Evolutionary conservation across 2,113 vertebrate genomes (phyloP), one percentile per base, ranked within the genome.

Genomic region (Ivindomyrus marchei): DNA sequence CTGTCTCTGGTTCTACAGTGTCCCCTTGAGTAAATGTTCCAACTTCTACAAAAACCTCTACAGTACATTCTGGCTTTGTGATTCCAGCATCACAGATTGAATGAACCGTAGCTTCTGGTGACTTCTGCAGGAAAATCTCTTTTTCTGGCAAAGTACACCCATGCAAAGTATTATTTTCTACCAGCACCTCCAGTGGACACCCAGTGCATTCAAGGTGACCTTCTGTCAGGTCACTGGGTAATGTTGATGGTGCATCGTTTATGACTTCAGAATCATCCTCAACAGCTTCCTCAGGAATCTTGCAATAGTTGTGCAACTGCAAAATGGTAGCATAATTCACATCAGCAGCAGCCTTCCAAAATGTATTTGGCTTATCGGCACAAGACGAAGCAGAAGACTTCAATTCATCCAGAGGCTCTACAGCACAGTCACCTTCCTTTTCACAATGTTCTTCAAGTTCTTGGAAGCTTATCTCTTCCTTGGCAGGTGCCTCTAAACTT

Each of bases 241-340:
- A 89, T n/a, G 49, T 4, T 21, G 74, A 36, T 56, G 88, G 74
- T 70, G 21, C 49, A 56, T 5, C 10, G 50, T 13, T 24, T 85
- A 42, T 4, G 36, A 58, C 84, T 6, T 92, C 92, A 83, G 66
- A 49, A 19, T 91, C 91, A 0, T 49, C 10, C 7, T 85, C 74
- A 0, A 53, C 91, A 7, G 91, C 92, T 88, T 94, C 94, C 90
- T 93, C 94, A 42, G 87, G 90, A 24, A 92, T 89, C 17, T 92
- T 93, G 49, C 92, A 90, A 9, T 96, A 96, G 91, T 93, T 95
- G 89, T 96, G 96, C 85, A 96, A 77, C 91, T 92, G 94, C 8
- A 93, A 91, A 3, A 94, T 45, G n/a, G 94, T 91, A 89, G 93
- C 91, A 6, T 90, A 3, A 24, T 87, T 8, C 1, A 95, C 94